phyloP scores from a whole-genome alignment of 35 echinoderm and acorn worm genomes.

The Eucidaris tribuloides region DNA sequence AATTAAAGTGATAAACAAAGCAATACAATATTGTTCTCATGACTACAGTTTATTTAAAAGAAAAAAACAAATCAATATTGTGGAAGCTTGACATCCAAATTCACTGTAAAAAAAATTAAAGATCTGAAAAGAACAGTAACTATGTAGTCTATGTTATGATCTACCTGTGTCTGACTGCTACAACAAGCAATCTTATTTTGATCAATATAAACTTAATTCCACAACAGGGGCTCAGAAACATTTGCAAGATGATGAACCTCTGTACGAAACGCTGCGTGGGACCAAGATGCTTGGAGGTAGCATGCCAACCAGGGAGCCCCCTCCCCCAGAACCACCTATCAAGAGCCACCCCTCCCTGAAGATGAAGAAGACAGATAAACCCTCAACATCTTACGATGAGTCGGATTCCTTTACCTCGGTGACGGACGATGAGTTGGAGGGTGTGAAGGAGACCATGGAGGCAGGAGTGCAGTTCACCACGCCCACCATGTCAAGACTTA shows the following conservation, averaged over 20 bases:
- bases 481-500: not conserved
- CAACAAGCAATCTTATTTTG: too few species aligned
- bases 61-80: too few species aligned
- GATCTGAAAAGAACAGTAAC: too few species aligned
- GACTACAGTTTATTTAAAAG: too few species aligned
- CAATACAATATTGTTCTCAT: too few species aligned
- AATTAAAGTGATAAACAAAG: too few species aligned
- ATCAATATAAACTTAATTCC: too few species aligned
- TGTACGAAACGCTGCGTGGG: not conserved
- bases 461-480: not conserved
- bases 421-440: slow-evolving; percentile 15
- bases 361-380: not conserved
- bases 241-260: not conserved
- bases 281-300: not conserved
- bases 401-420: slow-evolving; percentile 13
- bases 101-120: too few species aligned
- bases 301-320: slow-evolving; percentile 19
- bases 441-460: not conserved
- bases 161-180: too few species aligned
- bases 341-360: slow-evolving; percentile 6
- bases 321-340: not conserved
- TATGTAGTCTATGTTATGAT: too few species aligned
- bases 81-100: too few species aligned
- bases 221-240: not conserved
- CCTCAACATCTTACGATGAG: slow-evolving; percentile 8